These are phyloP conservation scores for Apamea epomidion DNA, from an alignment of 2,888 invertebrate genomes.

Conservation along the genomic window DNA sequence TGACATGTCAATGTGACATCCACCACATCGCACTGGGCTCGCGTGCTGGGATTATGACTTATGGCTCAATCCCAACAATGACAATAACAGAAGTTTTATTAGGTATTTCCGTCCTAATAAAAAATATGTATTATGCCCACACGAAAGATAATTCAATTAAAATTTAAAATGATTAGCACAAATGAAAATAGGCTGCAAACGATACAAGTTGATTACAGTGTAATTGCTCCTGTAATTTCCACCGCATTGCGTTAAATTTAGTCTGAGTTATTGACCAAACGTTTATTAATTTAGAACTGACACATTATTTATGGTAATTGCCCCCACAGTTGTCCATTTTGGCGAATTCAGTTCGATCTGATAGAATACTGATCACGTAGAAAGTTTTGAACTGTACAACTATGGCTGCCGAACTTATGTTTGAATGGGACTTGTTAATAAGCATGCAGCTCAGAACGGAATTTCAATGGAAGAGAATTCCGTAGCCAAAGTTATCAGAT, in stretches of 20 bases:
- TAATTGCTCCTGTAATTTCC: conserved; percentile 75
- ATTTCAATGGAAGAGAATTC: conserved; percentile 39
- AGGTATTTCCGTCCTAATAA: not conserved
- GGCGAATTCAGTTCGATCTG: conserved; percentile 72
- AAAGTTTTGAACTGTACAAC: conserved; percentile 58
- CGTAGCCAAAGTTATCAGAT: conserved; percentile 20
- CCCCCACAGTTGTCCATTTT: conserved; percentile 74
- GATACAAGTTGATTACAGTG: conserved; percentile 76
- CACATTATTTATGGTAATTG: conserved; percentile 82
- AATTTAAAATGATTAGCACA: conserved; percentile 28
- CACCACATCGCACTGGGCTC: not conserved
- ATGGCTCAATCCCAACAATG: conserved; percentile 13
- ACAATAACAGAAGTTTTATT: not conserved
- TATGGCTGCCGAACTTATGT: conserved; percentile 37
- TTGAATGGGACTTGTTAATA: conserved; percentile 54
- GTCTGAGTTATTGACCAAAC: conserved; percentile 81
- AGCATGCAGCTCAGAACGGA: conserved; percentile 28
- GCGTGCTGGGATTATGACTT: not conserved
- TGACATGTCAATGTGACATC: not conserved
- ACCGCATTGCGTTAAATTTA: conserved; percentile 80
- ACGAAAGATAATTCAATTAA: conserved; percentile 4
- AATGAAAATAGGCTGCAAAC: conserved; percentile 38
- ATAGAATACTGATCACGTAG: conserved; percentile 72
- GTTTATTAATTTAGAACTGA: conserved; percentile 85
- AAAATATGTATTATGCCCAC: not conserved